A percentile compares a stretch with the other conserved stretches of the same genome.
Conservation (phyloP, 2,113 vertebrate species). For the Cricetomys ansorgei region DNA sequence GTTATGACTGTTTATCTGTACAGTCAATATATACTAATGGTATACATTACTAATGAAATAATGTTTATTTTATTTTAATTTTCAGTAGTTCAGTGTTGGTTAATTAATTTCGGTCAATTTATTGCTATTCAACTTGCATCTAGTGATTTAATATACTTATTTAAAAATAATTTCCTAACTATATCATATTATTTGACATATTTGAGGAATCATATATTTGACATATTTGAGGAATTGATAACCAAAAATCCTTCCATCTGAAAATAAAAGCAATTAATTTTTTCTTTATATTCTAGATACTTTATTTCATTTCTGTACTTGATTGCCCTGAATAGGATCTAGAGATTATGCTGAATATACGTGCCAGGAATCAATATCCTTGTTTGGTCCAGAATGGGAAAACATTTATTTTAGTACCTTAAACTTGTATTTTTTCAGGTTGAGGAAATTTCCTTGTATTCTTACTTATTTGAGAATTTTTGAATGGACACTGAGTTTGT, state of each 20-base stretch:
- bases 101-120: neutral
- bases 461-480: neutral
- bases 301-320: conserved; percentile 7
- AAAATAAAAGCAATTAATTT: neutral
- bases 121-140: neutral
- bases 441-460: neutral
- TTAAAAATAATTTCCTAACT: neutral
- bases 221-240: neutral
- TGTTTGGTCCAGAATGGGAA: neutral
- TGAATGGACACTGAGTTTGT: neutral
- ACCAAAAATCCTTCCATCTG: neutral
- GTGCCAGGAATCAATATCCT: neutral
- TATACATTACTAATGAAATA: neutral
- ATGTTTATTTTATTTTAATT: neutral
- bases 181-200: neutral
- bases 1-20: neutral
- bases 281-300: neutral
- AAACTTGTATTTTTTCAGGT: neutral
- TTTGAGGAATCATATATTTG: neutral
- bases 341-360: neutral
- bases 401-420: neutral
- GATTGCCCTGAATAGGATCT: neutral
- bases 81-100: neutral
- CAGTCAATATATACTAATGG: neutral
- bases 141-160: neutral